phyloP scores from a whole-genome alignment of 1,140 invertebrate species.

The Drosophila auraria region DNA sequence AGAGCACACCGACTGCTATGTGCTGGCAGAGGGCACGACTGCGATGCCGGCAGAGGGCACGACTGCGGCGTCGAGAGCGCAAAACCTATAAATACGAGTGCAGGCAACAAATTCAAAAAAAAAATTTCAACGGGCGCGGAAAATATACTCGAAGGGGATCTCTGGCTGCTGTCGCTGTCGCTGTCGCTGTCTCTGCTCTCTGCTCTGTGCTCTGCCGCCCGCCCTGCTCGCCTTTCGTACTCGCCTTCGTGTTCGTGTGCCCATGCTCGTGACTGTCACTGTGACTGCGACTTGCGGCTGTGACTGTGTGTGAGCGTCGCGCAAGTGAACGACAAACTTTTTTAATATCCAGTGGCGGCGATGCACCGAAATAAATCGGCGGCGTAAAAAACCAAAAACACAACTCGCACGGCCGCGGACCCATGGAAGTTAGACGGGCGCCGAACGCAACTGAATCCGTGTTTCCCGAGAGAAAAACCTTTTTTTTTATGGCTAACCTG shows the following conservation, averaged over 20 bases:
- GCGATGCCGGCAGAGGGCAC: slow-evolving; percentile 14
- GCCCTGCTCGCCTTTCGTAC: background rate
- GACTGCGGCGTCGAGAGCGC: slow-evolving; percentile 11
- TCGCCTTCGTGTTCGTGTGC: slow-evolving; percentile 12
- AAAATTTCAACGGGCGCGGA: slow-evolving; percentile 6
- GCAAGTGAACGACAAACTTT: slow-evolving; percentile 46
- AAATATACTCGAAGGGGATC: slow-evolving; percentile 15
- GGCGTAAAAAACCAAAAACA: slow-evolving; percentile 24
- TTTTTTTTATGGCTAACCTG: slow-evolving; percentile 11
- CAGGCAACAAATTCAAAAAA: slow-evolving; percentile 6
- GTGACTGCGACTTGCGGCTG: slow-evolving; percentile 11
- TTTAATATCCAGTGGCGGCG: slow-evolving; percentile 28
- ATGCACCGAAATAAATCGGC: slow-evolving; percentile 29
- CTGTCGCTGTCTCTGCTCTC: slow-evolving; percentile 9
- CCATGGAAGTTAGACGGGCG: slow-evolving; percentile 14
- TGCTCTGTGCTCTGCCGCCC: slow-evolving; percentile 10
- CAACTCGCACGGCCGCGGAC: slow-evolving; percentile 9
- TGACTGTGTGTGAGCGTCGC: slow-evolving; percentile 29
- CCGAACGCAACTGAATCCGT: background rate
- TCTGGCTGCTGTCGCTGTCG: background rate
- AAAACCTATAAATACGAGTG: slow-evolving; percentile 23
- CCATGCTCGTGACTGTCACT: slow-evolving; percentile 22
- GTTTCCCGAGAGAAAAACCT: slow-evolving; percentile 8
- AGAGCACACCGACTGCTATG: background rate
- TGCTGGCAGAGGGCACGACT: slow-evolving; percentile 8